Evolutionary conservation across 2,888 invertebrate genomes (phyloP).

Genomic region (Podotricha telesiphe): DNA sequence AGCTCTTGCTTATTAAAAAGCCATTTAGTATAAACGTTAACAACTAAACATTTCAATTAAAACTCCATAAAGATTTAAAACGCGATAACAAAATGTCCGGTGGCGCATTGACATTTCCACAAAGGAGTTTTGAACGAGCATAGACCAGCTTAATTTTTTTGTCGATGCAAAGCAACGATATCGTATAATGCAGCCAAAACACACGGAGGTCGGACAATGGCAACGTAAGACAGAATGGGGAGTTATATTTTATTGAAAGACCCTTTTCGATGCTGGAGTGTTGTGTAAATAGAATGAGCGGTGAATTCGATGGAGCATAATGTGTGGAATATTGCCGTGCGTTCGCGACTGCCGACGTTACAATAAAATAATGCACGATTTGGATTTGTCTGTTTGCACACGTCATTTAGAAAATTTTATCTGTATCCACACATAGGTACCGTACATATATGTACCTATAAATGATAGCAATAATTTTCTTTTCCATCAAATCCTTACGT

Average conservation of each 20-base stretch:
- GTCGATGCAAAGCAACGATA: conserved; percentile 58
- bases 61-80: conserved; percentile 56
- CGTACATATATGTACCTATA: neutral
- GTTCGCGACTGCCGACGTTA: conserved; percentile 54
- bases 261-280: conserved; percentile 78
- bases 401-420: conserved; percentile 9
- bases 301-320: conserved; percentile 65
- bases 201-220: conserved; percentile 63
- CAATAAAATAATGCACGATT: conserved; percentile 58
- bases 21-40: conserved; percentile 24
- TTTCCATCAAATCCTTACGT: neutral
- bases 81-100: conserved; percentile 73
- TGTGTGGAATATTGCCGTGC: conserved; percentile 71
- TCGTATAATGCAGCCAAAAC: conserved; percentile 66
- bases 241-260: conserved; percentile 82
- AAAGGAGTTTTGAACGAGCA: conserved; percentile 52
- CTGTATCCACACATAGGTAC: conserved; percentile 13
- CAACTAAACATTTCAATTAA: conserved; percentile 67
- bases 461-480: neutral
- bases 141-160: conserved; percentile 51
- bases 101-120: conserved; percentile 61
- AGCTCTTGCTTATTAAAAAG: conserved; percentile 40
- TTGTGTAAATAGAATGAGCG: conserved; percentile 79
- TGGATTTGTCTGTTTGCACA: conserved; percentile 35
- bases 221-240: conserved; percentile 75